Conservation (phyloP, 2,888 invertebrate species). For the Leptura quadrifasciata region DNA sequence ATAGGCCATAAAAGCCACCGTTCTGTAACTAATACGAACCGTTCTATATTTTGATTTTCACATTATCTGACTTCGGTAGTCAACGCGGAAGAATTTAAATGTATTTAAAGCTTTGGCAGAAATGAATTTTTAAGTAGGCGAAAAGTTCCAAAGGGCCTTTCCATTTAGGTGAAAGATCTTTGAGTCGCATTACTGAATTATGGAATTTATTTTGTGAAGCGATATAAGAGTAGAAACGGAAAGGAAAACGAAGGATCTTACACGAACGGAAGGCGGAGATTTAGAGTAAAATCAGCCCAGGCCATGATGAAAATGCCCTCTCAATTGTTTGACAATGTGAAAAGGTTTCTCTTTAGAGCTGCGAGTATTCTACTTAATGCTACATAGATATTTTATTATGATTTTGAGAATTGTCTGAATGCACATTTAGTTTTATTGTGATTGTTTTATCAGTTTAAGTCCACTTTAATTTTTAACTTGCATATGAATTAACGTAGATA, state of each 20-base stretch:
- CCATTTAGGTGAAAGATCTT: not conserved
- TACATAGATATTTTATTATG: too few species aligned
- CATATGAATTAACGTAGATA: too few species aligned
- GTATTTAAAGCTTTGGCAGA: not conserved
- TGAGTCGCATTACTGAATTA: not conserved
- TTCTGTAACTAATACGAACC: too few species aligned
- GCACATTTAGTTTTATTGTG: too few species aligned
- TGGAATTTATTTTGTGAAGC: slow-evolving; percentile 3
- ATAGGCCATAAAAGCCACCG: too few species aligned
- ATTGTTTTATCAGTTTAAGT: too few species aligned
- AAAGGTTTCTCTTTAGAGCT: not conserved
- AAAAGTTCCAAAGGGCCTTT: not conserved
- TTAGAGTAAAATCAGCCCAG: not conserved
- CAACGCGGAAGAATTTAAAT: too few species aligned
- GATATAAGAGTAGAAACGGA: not conserved
- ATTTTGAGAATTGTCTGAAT: too few species aligned
- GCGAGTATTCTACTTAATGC: not conserved
- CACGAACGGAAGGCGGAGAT: not conserved
- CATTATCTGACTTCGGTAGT: too few species aligned
- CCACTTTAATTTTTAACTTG: too few species aligned
- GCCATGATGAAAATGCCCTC: not conserved
- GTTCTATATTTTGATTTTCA: too few species aligned
- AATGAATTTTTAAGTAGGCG: not conserved
- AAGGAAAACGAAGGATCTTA: not conserved
- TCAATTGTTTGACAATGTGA: not conserved